A percentile compares a stretch with the other conserved stretches of the same genome.
Conservation (phyloP, 2,113 vertebrate species). For the Micronycteris hirsuta region DNA sequence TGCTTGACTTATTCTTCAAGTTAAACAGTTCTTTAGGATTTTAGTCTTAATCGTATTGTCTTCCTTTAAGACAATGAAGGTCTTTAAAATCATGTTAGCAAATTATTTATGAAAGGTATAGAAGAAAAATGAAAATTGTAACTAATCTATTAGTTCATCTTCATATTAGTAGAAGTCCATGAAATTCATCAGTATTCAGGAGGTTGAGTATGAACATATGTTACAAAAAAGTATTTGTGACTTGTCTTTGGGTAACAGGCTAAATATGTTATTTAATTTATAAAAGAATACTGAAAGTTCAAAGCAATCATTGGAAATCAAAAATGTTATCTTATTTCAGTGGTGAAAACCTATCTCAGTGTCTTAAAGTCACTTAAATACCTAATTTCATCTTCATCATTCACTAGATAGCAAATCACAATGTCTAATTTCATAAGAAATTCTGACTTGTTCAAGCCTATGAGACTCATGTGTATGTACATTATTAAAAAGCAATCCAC, state of each 20-base stretch:
- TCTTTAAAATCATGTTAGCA: neutral
- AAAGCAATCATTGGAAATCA: neutral
- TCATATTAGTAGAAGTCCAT: neutral
- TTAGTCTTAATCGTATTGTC: neutral
- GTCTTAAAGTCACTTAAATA: neutral
- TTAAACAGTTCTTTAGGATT: slow-evolving; percentile 7
- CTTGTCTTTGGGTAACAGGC: neutral
- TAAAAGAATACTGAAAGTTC: slow-evolving; percentile 24
- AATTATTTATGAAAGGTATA: neutral
- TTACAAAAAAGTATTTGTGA: neutral
- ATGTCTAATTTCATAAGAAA: slow-evolving; percentile 31
- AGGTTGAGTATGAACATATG: neutral
- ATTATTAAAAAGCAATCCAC: neutral
- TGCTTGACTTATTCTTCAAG: neutral
- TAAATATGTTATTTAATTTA: neutral
- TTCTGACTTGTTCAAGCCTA: neutral
- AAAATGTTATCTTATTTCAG: neutral
- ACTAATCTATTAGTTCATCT: neutral
- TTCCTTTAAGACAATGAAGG: slow-evolving; percentile 14
- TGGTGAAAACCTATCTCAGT: neutral
- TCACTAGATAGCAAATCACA: neutral
- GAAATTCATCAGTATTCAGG: neutral
- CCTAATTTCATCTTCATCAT: neutral
- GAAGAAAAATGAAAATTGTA: neutral
- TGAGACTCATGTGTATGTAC: neutral